Percentiles rank a stretch among this genome's conserved stretches.
phyloP scores from a whole-genome alignment of 2,113 vertebrate genomes.

The Ciconia maguari region DNA sequence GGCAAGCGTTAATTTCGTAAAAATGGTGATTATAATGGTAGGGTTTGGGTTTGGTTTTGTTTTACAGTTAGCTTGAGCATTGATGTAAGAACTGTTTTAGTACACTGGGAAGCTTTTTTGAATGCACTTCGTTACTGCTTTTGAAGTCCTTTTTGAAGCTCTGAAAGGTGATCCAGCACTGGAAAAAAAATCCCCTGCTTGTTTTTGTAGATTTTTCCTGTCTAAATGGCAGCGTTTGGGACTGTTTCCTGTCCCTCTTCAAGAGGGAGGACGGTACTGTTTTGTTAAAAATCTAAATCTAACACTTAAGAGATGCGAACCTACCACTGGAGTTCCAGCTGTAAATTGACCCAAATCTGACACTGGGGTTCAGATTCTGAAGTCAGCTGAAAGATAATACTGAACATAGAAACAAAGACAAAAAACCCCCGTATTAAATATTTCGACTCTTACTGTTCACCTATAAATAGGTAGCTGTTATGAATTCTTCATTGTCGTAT shows the following conservation, averaged over 20 bases:
- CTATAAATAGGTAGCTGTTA: constrained; percentile 58
- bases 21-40: background rate
- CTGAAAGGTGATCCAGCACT: background rate
- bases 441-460: background rate
- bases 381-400: background rate
- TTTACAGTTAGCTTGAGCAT: background rate
- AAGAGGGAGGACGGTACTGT: background rate
- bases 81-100: background rate
- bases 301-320: background rate
- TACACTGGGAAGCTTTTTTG: background rate
- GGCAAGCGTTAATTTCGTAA: background rate
- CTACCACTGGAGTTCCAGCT: background rate
- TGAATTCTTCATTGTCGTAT: background rate
- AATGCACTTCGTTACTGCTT: background rate
- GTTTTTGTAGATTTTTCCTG: background rate
- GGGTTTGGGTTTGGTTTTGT: background rate
- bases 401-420: background rate
- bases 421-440: background rate
- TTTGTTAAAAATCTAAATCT: background rate
- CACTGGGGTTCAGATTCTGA: background rate
- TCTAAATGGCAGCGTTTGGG: background rate
- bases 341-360: background rate
- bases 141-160: background rate
- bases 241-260: background rate
- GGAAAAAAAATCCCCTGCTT: background rate